These are phyloP conservation scores for Tetragnatha montana DNA, from an alignment of 2,888 invertebrate genomes.

Conservation along the genomic window DNA sequence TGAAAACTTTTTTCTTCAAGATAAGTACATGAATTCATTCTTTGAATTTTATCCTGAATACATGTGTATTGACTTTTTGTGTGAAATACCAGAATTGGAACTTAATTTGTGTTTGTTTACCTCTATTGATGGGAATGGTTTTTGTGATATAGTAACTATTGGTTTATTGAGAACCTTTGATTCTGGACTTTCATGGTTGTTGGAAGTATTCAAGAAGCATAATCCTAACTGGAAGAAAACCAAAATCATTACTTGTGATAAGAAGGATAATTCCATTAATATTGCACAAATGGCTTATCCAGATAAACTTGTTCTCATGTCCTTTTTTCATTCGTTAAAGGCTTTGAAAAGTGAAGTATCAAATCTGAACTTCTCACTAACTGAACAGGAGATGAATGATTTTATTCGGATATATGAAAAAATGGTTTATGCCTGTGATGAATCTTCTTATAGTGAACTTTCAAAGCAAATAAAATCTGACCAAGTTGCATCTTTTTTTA, in stretches of 20 bases:
- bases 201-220: slow-evolving; percentile 52
- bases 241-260: slow-evolving; percentile 32
- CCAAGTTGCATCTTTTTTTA: slow-evolving; percentile 19
- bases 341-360: slow-evolving; percentile 50
- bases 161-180: slow-evolving; percentile 30
- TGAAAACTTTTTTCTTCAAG: slow-evolving; percentile 43
- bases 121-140: slow-evolving; percentile 47
- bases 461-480: slow-evolving; percentile 32
- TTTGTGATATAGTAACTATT: slow-evolving; percentile 45
- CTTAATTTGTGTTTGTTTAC: slow-evolving; percentile 44
- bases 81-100: slow-evolving; percentile 55
- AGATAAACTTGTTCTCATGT: slow-evolving; percentile 36
- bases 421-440: slow-evolving; percentile 43
- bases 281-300: slow-evolving; percentile 34
- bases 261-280: slow-evolving; percentile 3
- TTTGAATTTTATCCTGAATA: slow-evolving; percentile 60
- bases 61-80: slow-evolving; percentile 48
- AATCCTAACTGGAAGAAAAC: slow-evolving; percentile 53
- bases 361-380: slow-evolving; percentile 9
- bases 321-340: slow-evolving; percentile 50
- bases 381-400: slow-evolving; percentile 29
- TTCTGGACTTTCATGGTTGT: slow-evolving; percentile 38
- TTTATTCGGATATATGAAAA: slow-evolving; percentile 39
- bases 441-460: slow-evolving; percentile 46
- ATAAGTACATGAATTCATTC: slow-evolving; percentile 54